phyloP scores from a whole-genome alignment of 2,888 invertebrate species.

The Hyposoter dolosus region DNA sequence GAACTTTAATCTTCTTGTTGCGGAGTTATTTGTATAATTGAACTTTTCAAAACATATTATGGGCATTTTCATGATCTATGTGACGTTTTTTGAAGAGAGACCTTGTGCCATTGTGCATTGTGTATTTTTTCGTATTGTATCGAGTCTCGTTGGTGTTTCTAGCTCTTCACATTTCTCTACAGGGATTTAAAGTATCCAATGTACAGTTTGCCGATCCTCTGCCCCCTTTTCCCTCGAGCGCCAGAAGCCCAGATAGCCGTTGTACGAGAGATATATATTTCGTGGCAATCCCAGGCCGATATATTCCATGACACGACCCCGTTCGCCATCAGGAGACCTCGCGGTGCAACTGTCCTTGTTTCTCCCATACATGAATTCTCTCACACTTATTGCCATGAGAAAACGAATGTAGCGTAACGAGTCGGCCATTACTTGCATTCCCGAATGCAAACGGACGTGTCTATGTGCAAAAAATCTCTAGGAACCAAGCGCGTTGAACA shows the following conservation, averaged over 20 bases:
- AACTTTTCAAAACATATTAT: background rate
- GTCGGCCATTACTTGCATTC: constrained; percentile 49
- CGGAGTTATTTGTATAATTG: background rate
- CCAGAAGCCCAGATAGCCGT: constrained; percentile 45
- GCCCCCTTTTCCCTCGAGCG: constrained; percentile 45
- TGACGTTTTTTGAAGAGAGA: background rate
- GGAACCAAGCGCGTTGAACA: constrained; percentile 16
- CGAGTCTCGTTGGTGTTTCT: constrained; percentile 17
- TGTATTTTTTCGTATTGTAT: constrained; percentile 13
- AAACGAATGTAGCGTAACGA: constrained; percentile 52
- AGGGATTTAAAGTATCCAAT: constrained; percentile 62
- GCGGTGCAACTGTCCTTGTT: constrained; percentile 26
- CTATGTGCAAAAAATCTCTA: constrained; percentile 1
- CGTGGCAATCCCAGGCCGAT: constrained; percentile 62
- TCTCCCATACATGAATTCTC: background rate
- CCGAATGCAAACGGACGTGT: constrained; percentile 43
- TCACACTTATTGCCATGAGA: constrained; percentile 15
- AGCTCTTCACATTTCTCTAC: constrained; percentile 51
- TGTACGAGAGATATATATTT: constrained; percentile 62
- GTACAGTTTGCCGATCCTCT: constrained; percentile 50
- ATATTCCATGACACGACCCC: constrained; percentile 62
- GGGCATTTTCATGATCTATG: background rate
- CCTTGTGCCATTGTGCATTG: constrained; percentile 15
- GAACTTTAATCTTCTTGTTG: background rate
- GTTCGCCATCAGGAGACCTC: constrained; percentile 48